These are phyloP conservation scores for Calonectris borealis DNA, from an alignment of 2,113 vertebrate species.

Conservation along the genomic window DNA sequence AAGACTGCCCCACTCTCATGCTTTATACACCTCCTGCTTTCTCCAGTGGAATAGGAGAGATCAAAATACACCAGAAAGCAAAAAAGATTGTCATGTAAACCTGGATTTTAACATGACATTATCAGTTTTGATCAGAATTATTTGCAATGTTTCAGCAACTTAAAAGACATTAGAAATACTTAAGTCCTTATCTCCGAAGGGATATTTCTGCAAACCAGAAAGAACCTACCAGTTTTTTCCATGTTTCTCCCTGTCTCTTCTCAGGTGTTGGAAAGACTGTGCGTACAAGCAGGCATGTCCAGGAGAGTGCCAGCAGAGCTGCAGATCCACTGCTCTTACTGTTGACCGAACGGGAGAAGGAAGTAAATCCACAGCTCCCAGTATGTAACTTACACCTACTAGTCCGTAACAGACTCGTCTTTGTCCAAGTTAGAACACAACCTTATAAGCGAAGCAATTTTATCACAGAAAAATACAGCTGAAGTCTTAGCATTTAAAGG, in stretches of 20 bases:
- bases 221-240: conserved; percentile 91
- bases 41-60: background rate
- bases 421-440: background rate
- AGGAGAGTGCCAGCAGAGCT: conserved; percentile 87
- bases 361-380: background rate
- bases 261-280: conserved; percentile 82
- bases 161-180: background rate
- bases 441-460: background rate
- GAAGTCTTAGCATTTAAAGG: background rate
- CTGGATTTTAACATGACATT: background rate
- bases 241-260: conserved; percentile 85
- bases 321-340: conserved; percentile 93
- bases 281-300: conserved; percentile 89
- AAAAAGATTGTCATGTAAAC: background rate
- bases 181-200: background rate
- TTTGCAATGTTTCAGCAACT: background rate
- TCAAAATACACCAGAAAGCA: background rate
- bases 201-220: background rate
- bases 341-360: background rate
- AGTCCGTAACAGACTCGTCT: background rate
- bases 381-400: too few species aligned
- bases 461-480: background rate
- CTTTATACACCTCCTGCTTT: background rate
- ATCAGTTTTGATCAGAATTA: background rate
- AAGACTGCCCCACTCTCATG: background rate